Evolutionary conservation across 2,888 invertebrate genomes (phyloP), one percentile per base, ranked within the genome.

Genomic region (Eledona agricola): DNA sequence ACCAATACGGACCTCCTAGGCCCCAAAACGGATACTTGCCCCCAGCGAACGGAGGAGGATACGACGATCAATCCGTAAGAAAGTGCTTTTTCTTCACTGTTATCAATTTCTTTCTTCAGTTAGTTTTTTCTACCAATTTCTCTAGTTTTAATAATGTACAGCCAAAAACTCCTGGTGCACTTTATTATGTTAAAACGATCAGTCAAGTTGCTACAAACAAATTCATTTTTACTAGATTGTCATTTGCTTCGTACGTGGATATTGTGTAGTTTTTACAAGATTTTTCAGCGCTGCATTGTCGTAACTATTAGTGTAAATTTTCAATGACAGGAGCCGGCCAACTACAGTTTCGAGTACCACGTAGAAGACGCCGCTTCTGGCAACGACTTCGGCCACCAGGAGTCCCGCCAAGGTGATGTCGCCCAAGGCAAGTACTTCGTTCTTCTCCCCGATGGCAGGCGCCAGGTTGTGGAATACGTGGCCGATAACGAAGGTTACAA

Each of bases 341-440:
- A 84, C 71, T 87, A 87, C 76, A 83, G 84, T 1, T 87, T 87
- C 71, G 83, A 85, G 10, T 87, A 87, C 71, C 78, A 80, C 23
- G 87, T 87, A 0, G 81, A 82, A 63, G 85, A 86, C 63, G 77
- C 79, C 1, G 74, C 80, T 47, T 84, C 84, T 0, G 87, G 87
- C 0, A 86, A 86, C 57, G 85, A 87, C 64, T 87, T 85, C 73
- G 86, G 86, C 0, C 87, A 87, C 63, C 78, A 81, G 9, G 86
- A 87, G 66, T 78, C 80, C 4, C 83, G 85, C 63, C 81, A 80
- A 62, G 86, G 86, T 1, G 81, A 84, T n/a, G 82, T 81, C 0
- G 85, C 85, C n/a, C 82, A 81, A 55, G 87, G 87, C 6, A 84
- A 84, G 67, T 87, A 87, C 74, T 78, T 83, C 60, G 86, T 87